Percentiles rank a stretch among this genome's conserved stretches.
These are phyloP conservation scores for Fratercula arctica DNA, from an alignment of 2,797 vertebrate species.

Conservation along the genomic window DNA sequence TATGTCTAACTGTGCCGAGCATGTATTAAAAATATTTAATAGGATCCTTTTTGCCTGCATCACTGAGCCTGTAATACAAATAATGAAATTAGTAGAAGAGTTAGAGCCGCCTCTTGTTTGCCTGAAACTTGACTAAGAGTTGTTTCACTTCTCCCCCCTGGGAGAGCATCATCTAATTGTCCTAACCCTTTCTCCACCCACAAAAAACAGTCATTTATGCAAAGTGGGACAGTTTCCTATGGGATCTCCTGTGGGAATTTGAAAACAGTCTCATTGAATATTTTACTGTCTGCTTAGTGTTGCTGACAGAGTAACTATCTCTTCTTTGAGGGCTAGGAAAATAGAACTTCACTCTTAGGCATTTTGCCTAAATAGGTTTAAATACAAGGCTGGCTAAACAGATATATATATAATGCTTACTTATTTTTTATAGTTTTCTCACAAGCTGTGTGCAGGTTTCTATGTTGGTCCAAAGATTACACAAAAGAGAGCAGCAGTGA, in stretches of 20 bases:
- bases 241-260: conserved; percentile 45
- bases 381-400: neutral
- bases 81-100: conserved; percentile 6
- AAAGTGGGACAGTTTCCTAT: conserved; percentile 50
- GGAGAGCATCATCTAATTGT: conserved; percentile 9
- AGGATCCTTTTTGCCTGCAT: conserved; percentile 26
- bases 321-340: conserved; percentile 34
- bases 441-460: neutral
- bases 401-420: neutral
- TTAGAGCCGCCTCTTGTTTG: neutral
- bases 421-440: neutral
- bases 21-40: conserved; percentile 46
- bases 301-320: conserved; percentile 9
- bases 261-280: neutral
- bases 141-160: neutral
- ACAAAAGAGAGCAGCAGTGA: neutral
- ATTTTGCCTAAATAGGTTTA: conserved; percentile 2
- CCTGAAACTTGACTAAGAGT: neutral
- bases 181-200: conserved; percentile 1
- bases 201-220: conserved; percentile 30
- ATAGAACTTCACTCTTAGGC: neutral
- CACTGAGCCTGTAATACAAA: conserved; percentile 37
- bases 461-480: neutral
- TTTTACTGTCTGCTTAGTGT: conserved; percentile 20
- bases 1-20: neutral